A percentile compares a stretch with the other conserved stretches of the same genome.
phyloP scores from a whole-genome alignment of 2,797 vertebrate genomes.

The Sebastes ruberrimus region DNA sequence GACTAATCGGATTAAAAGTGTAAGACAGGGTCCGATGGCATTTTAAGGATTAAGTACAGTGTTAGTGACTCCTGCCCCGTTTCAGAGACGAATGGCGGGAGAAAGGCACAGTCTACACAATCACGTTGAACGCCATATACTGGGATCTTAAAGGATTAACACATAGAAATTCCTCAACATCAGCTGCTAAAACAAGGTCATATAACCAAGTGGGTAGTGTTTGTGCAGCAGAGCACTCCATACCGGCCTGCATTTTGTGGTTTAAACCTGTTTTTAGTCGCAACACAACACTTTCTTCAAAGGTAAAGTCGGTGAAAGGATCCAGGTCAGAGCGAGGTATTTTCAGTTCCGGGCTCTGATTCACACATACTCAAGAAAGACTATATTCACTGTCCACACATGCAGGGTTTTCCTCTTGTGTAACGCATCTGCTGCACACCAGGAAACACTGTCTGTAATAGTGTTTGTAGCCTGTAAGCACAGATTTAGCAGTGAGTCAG shows the following conservation, averaged over 20 bases:
- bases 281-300: constrained; percentile 1
- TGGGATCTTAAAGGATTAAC: constrained; percentile 56
- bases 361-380: constrained; percentile 10
- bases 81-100: constrained; percentile 17
- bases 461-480: not conserved
- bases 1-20: constrained; percentile 73
- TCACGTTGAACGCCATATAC: constrained; percentile 19
- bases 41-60: constrained; percentile 63
- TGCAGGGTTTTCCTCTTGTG: not conserved
- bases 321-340: constrained; percentile 29
- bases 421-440: constrained; percentile 10
- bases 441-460: constrained; percentile 15
- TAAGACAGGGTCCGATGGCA: constrained; percentile 60
- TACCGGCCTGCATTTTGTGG: constrained; percentile 6
- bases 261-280: constrained; percentile 25
- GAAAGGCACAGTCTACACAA: constrained; percentile 22
- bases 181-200: constrained; percentile 54
- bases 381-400: not conserved
- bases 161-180: constrained; percentile 30
- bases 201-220: not conserved
- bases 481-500: constrained; percentile 20
- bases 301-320: not conserved
- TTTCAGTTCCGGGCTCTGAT: constrained; percentile 18
- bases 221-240: not conserved
- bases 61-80: constrained; percentile 48